Evolutionary conservation across 1,140 invertebrate species (phyloP), one percentile per base, ranked within the genome.

Genomic region (Idris sp.): DNA sequence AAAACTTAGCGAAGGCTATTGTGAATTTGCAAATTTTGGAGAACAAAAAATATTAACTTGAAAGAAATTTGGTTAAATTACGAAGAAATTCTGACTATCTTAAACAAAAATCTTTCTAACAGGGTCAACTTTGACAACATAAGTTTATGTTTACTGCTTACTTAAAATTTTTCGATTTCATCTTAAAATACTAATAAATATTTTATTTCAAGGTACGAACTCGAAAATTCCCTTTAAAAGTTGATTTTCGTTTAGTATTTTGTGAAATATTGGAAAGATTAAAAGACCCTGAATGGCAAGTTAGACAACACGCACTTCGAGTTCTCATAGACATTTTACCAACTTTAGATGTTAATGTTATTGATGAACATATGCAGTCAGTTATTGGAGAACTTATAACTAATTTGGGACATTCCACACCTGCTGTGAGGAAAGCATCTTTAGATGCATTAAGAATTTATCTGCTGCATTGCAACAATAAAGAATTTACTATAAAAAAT

Each of bases 241-340:
- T 93, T 11, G 90, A 93, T 79, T 89, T 90, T 0, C 82, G 84
- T 31, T 84, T 89, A 36, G 89, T 93, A 35, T 94, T 93, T 77
- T 77, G 88, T 7, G 92, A 92, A 56, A 90, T 95, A 74, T 88
- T 90, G 14, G 90, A 91, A 36, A 89, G 93, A 26, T 87, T 95
- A n/a, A 89, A 89, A 26, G 92, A 94, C 83, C 92, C 93, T 0
- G 93, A 95, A 84, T 93, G 93, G 91, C 92, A 94, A 82, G 93
- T 95, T 10, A 89, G 94, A 2, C 91, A 94, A 35, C 93, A 95
- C 79, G 93, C 93, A 11, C 83, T 94, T 0, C 84, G 93, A 44
- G 93, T 95, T 4, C 88, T 95, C 2, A 90, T 91, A 6, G 93
- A 95, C 82, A 87, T 94, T 13, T 83, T 95, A 4, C 92, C 93